Evolutionary conservation across 2,888 invertebrate species (phyloP).

Genomic region (Hypolimnas misippus): DNA sequence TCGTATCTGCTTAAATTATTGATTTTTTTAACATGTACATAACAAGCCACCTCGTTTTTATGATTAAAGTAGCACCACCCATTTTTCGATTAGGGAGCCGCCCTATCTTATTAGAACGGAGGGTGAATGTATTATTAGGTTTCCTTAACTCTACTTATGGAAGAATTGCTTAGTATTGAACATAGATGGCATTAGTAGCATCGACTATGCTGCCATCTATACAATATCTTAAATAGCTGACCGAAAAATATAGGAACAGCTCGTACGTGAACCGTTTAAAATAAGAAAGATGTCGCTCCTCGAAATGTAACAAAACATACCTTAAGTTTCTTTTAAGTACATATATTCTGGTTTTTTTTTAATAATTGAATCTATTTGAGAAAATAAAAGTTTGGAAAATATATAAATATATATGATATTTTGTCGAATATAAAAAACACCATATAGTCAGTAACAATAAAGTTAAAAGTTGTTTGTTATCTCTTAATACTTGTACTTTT

Average conservation of each 20-base stretch:
- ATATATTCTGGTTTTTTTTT: no score
- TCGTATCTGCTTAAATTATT: no score
- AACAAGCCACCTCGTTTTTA: slow-evolving; percentile 6
- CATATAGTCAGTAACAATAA: no score
- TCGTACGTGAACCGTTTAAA: background rate
- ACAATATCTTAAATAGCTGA: background rate
- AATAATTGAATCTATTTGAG: no score
- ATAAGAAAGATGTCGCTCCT: slow-evolving; percentile 19
- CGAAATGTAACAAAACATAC: no score
- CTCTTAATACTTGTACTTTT: background rate
- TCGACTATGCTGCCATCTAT: slow-evolving; percentile 31
- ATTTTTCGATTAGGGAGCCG: slow-evolving; percentile 30
- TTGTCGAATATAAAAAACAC: no score
- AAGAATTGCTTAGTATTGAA: background rate
- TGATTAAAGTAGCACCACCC: slow-evolving; percentile 24
- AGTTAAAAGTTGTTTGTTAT: background rate
- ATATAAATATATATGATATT: no score
- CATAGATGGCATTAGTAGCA: slow-evolving; percentile 25
- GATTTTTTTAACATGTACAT: no score
- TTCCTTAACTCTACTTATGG: background rate
- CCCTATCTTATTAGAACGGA: slow-evolving; percentile 29
- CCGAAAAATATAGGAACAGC: background rate
- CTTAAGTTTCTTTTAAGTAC: no score
- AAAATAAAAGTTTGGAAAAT: no score
- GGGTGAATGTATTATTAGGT: slow-evolving; percentile 15